These are phyloP conservation scores for Eupeodes luniger DNA, from an alignment of 2,888 invertebrate genomes.

Conservation along the genomic window DNA sequence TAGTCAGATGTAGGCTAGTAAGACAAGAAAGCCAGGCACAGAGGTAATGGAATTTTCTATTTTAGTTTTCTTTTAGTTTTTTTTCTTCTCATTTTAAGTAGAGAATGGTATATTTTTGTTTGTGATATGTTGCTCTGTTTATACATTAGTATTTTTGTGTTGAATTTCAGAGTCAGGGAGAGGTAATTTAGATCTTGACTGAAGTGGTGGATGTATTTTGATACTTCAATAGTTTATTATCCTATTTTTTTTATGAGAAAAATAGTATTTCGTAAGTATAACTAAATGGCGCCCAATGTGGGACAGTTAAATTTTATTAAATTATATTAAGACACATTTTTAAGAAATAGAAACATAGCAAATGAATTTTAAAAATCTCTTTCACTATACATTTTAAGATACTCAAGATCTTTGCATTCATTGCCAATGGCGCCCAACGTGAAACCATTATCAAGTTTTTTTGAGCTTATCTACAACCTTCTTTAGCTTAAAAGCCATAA, in stretches of 20 bases:
- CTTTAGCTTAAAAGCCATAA: too few relatives aligned
- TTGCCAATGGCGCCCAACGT: conserved; percentile 1
- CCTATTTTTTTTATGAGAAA: neutral
- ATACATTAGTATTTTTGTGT: conserved; percentile 6
- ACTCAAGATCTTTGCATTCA: neutral
- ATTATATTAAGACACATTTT: neutral
- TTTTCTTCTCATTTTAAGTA: neutral
- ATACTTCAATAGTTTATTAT: neutral
- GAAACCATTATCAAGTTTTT: neutral
- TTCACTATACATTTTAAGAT: too few relatives aligned
- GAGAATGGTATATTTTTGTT: neutral
- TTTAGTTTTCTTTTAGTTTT: conserved; percentile 3
- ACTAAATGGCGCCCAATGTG: conserved; percentile 4
- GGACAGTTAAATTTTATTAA: neutral
- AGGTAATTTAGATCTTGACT: conserved; percentile 22
- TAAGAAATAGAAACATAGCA: neutral
- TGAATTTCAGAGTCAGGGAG: conserved; percentile 26
- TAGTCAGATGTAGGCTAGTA: conserved; percentile 65
- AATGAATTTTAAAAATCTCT: too few relatives aligned
- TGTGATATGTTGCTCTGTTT: neutral
- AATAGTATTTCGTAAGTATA: neutral
- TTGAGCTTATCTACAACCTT: too few relatives aligned
- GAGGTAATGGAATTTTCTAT: conserved; percentile 34
- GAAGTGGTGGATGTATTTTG: conserved; percentile 7
- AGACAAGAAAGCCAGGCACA: conserved; percentile 18